Evolutionary conservation across 2,888 invertebrate species (phyloP), one percentile per base, ranked within the genome.

Genomic region (Caenorhabditis sulstoni): DNA sequence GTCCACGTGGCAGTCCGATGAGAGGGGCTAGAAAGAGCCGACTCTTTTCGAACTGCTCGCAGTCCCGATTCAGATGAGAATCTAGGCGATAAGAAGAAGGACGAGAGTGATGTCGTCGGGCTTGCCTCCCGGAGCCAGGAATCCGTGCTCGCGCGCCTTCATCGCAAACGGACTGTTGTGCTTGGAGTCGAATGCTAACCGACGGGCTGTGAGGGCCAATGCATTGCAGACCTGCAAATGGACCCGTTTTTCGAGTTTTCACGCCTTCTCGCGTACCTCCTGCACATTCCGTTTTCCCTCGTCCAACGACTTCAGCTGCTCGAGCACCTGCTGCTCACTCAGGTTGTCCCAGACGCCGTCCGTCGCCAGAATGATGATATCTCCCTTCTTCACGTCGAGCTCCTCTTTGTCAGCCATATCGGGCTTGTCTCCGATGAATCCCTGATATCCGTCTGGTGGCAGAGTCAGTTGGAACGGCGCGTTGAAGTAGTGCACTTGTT

Each of bases 291-390:
- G 62, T 50, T 79, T 75, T 35, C 79, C 68, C 14, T 76, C 79
- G 18, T 75, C 75, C 35, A 85, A 68, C 1, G 82, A 68, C 37
- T 78, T 78, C 92, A 97, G 93, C 92, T 96, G 95, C 59, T 94
- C 94, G 86, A 97, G 93, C 89, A 98, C 93, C 91, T 96, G 93
- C 84, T 94, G 94, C 89, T 96, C 96, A 78, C 96, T 96, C 88
- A 98, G 94, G 92, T 98, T 98, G 92, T 99, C 98, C 92, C 98
- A 99, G 68, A 99, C 95, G 65, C 98, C 98, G 92, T 99, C 98
- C 0, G 98, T 98, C 23, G 97, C 98, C 66, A 87, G 65, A 9
- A 87, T 47, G 22, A 87, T 78, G 9, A 87, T 65, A 59, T 87
- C 87, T 11, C 87, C 87, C 29, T 86, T 83, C 65, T 88, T 78